phyloP scores from a whole-genome alignment of 2,113 vertebrate genomes.

The Dromas ardeola region DNA sequence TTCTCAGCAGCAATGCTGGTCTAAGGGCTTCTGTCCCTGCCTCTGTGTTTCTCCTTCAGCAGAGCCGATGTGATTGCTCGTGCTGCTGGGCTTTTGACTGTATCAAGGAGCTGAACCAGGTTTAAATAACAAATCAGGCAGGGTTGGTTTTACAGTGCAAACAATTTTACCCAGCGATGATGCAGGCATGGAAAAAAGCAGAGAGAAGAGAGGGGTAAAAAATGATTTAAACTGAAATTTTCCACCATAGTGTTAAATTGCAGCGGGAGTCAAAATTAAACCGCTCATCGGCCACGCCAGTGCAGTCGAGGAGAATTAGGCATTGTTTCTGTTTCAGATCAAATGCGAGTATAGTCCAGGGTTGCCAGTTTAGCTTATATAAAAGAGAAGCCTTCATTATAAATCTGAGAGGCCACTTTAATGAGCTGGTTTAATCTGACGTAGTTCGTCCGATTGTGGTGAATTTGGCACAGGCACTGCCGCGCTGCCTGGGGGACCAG shows the following conservation, averaged over 20 bases:
- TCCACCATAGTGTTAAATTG: background rate
- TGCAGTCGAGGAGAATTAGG: background rate
- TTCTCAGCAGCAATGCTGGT: background rate
- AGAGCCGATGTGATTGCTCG: background rate
- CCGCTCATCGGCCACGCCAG: background rate
- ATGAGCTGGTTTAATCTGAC: constrained; percentile 1
- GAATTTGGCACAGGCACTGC: background rate
- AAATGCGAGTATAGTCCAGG: background rate
- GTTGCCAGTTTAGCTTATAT: background rate
- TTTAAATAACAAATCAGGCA: background rate
- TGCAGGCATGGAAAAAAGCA: background rate
- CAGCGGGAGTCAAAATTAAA: background rate
- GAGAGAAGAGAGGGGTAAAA: background rate
- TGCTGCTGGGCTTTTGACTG: background rate
- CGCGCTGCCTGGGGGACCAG: background rate
- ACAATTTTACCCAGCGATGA: background rate
- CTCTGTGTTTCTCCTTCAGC: background rate
- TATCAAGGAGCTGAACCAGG: background rate
- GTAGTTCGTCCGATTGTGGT: background rate
- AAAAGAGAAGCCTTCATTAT: background rate
- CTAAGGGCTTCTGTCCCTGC: background rate
- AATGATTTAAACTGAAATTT: background rate
- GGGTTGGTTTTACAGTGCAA: background rate
- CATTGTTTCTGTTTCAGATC: background rate
- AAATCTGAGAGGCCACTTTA: background rate